Evolutionary conservation across 2,888 invertebrate genomes (phyloP).

Genomic region (Chymomyza procnemis): DNA sequence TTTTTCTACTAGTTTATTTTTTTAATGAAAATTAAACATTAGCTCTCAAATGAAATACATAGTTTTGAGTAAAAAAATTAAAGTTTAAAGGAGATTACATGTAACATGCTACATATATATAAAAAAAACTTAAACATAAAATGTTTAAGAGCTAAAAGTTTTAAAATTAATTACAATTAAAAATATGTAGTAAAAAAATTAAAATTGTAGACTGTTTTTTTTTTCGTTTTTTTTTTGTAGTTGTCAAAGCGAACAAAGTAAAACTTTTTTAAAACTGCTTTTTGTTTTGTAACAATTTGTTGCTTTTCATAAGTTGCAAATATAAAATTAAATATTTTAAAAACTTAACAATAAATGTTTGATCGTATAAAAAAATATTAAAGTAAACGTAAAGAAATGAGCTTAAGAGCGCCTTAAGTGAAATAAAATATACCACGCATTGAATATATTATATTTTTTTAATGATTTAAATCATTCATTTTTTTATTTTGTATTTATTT

Average conservation of each 20-base stretch:
- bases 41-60: conserved; percentile 22
- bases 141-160: conserved; percentile 11
- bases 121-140: conserved; percentile 28
- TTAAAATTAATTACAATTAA: conserved; percentile 33
- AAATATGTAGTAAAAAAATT: conserved; percentile 9
- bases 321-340: conserved; percentile 27
- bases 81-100: conserved; percentile 33
- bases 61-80: conserved; percentile 36
- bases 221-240: too few species aligned
- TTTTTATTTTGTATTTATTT: conserved; percentile 66
- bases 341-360: conserved; percentile 43
- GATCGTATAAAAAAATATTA: conserved; percentile 11
- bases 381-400: conserved; percentile 11
- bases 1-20: conserved; percentile 25
- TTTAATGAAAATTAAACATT: conserved; percentile 35
- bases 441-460: conserved; percentile 31
- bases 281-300: conserved; percentile 21
- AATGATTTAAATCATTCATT: conserved; percentile 67
- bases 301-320: conserved; percentile 4
- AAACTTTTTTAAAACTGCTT: conserved; percentile 20
- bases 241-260: conserved; percentile 12
- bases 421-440: conserved; percentile 6
- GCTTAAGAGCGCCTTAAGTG: conserved; percentile 21
- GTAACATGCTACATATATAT: conserved; percentile 22
- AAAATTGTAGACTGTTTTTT: conserved; percentile 6